Evolutionary conservation across 37 sponge, comb jelly and placozoan species (phyloP).

Genomic region (Haliclona indistincta): DNA sequence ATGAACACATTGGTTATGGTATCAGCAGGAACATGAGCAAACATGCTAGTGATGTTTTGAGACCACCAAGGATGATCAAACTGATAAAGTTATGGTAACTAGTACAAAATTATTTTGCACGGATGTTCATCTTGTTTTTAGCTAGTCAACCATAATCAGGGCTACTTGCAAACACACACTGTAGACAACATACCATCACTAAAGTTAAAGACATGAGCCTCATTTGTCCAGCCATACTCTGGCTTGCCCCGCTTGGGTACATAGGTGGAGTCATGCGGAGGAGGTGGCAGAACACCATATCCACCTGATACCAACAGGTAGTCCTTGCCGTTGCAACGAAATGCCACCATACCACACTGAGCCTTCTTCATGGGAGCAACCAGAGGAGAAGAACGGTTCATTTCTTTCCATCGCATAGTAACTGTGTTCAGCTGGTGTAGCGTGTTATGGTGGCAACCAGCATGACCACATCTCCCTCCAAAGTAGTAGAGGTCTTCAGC

Average conservation of each 20-base stretch:
- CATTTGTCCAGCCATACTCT: constrained; percentile 60
- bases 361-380: constrained; percentile 44
- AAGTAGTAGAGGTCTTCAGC: constrained; percentile 1
- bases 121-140: too few relatives aligned
- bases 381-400: not conserved
- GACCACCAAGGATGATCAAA: too few relatives aligned
- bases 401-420: constrained; percentile 31
- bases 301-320: constrained; percentile 57
- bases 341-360: constrained; percentile 57
- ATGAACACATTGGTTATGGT: too few relatives aligned
- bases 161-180: too few relatives aligned
- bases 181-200: constrained; percentile 21
- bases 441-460: constrained; percentile 28
- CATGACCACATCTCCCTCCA: constrained; percentile 9
- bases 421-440: constrained; percentile 26
- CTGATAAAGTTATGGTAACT: too few relatives aligned
- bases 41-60: too few relatives aligned
- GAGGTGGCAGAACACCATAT: constrained; percentile 28
- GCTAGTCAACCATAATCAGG: too few relatives aligned
- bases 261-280: not conserved
- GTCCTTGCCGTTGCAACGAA: constrained; percentile 1
- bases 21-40: too few relatives aligned
- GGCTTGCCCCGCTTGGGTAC: constrained; percentile 6
- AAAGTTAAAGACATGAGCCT: constrained; percentile 36
- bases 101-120: too few relatives aligned